phyloP scores from a whole-genome alignment of 2,797 vertebrate genomes.

The Eurystomus glaucurus region DNA sequence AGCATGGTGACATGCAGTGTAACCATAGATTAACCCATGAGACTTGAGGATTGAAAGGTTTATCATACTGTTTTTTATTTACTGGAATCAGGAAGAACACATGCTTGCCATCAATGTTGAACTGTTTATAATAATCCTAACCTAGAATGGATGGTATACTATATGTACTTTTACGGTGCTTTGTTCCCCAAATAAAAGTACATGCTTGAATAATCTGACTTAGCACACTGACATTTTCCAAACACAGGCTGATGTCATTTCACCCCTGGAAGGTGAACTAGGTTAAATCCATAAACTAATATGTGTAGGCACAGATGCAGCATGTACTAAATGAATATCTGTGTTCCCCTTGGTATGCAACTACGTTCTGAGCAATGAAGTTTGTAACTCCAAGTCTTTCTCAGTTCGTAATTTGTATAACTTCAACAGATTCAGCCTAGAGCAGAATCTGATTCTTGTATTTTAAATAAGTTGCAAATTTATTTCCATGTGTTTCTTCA shows the following conservation, averaged over 20 bases:
- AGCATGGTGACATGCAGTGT: conserved; percentile 37
- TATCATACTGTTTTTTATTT: conserved; percentile 48
- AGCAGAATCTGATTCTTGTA: background rate
- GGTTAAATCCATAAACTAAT: background rate
- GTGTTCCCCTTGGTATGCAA: background rate
- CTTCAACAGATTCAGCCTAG: background rate
- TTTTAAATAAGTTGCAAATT: background rate
- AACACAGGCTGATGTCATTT: background rate
- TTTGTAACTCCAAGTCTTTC: background rate
- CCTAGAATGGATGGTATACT: background rate
- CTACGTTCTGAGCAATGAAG: background rate
- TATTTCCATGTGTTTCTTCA: background rate
- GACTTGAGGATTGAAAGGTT: conserved; percentile 57
- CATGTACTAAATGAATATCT: background rate
- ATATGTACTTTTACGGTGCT: background rate
- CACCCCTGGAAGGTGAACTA: background rate
- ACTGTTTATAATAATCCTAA: background rate
- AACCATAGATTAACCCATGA: conserved; percentile 52
- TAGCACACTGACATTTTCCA: background rate
- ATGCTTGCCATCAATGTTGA: background rate
- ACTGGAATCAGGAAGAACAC: conserved; percentile 45
- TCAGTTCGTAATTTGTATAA: background rate
- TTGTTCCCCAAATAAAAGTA: background rate
- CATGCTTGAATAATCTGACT: background rate
- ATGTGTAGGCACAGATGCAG: background rate